Percentiles rank a stretch among this genome's conserved stretches.
These are phyloP conservation scores for Perizoma flavofasciatum DNA, from an alignment of 2,888 invertebrate species.

Conservation along the genomic window DNA sequence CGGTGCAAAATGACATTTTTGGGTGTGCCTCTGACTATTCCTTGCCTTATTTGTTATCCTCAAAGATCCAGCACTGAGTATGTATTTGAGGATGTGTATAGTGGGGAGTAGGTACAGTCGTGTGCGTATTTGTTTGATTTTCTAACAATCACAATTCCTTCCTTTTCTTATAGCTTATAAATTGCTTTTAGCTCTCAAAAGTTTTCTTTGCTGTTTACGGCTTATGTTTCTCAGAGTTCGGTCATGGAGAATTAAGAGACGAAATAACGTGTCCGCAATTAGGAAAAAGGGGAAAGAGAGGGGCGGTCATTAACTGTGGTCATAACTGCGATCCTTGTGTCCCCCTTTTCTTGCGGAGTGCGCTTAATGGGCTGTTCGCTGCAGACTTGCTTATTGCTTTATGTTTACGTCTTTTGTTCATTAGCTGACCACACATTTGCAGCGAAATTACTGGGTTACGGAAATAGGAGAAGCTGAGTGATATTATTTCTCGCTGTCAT, in stretches of 20 bases:
- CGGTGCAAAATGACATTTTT: too few species aligned
- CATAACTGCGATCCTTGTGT: slow-evolving; percentile 38
- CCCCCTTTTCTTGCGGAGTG: slow-evolving; percentile 33
- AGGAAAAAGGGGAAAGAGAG: slow-evolving; percentile 18
- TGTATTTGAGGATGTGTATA: too few species aligned
- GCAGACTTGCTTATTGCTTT: slow-evolving; percentile 35
- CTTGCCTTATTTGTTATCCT: too few species aligned
- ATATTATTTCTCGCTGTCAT: too few species aligned
- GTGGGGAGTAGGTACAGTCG: too few species aligned
- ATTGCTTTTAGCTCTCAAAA: slow-evolving; percentile 51
- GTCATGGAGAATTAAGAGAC: slow-evolving; percentile 45
- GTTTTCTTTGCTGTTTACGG: slow-evolving; percentile 48
- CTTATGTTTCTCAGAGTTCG: slow-evolving; percentile 59
- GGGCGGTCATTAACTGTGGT: slow-evolving; percentile 32
- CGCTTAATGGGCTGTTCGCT: slow-evolving; percentile 35
- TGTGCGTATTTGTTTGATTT: too few species aligned
- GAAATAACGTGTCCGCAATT: slow-evolving; percentile 35
- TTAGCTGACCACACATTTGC: slow-evolving; percentile 30
- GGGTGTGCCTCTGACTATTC: too few species aligned
- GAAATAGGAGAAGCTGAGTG: too few species aligned
- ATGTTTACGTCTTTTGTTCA: slow-evolving; percentile 33
- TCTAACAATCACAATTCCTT: too few species aligned
- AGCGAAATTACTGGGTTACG: slow-evolving; percentile 2
- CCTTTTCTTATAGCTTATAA: too few species aligned
- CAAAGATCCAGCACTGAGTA: too few species aligned